phyloP scores from a whole-genome alignment of 2,888 invertebrate species.

The Terebella lapidaria region DNA sequence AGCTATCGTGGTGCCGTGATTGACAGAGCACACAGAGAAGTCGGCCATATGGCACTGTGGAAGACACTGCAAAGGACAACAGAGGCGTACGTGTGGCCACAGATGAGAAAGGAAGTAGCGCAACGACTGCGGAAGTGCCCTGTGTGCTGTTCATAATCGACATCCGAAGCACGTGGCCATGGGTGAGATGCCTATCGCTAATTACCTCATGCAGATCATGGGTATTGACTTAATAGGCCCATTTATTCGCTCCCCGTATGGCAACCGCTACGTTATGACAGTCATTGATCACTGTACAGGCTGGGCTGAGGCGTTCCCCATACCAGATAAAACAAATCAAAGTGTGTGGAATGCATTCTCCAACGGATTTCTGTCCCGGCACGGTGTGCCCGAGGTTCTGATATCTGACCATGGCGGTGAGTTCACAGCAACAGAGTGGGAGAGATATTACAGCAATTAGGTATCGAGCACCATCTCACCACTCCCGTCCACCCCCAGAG shows the following conservation, averaged over 20 bases:
- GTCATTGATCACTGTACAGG: slow-evolving; percentile 9
- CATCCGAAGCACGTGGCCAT: background rate
- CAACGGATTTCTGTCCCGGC: slow-evolving; percentile 3
- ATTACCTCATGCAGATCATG: background rate
- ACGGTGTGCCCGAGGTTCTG: slow-evolving; percentile 4
- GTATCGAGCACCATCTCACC: slow-evolving; percentile 7
- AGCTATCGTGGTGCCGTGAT: slow-evolving; percentile 3
- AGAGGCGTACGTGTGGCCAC: slow-evolving; percentile 13
- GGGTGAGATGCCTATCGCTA: slow-evolving; percentile 8
- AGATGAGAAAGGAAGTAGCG: slow-evolving; percentile 2
- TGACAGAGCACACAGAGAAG: slow-evolving; percentile 7
- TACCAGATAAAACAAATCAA: slow-evolving; percentile 2
- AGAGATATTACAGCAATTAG: background rate
- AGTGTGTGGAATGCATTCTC: slow-evolving; percentile 3
- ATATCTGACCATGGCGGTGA: slow-evolving; percentile 6
- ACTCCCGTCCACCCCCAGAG: slow-evolving; percentile 8
- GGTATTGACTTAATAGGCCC: slow-evolving; percentile 15
- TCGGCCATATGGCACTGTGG: slow-evolving; percentile 4
- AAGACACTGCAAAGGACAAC: slow-evolving; percentile 1
- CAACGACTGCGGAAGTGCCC: background rate
- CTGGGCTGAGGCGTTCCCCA: slow-evolving; percentile 12
- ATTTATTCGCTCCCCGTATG: background rate
- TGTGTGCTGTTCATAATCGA: background rate
- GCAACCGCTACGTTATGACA: slow-evolving; percentile 7
- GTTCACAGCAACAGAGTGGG: background rate